Evolutionary conservation across 2,797 vertebrate species (phyloP), one percentile per base, ranked within the genome.

Genomic region (Lutjanus argentimaculatus): DNA sequence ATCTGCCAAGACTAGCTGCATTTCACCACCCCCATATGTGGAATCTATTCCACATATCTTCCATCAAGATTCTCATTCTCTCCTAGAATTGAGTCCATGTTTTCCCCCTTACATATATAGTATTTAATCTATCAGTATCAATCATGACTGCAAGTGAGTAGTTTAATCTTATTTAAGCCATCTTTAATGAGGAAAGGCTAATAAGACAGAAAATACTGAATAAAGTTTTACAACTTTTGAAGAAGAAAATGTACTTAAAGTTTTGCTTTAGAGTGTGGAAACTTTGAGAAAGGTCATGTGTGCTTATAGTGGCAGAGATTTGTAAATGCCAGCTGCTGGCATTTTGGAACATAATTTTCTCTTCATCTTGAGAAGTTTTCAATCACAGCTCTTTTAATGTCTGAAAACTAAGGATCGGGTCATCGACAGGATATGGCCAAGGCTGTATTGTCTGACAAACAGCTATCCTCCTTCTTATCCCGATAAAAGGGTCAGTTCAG

Each of bases 251-350:
- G 0, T 48, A 22, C 82, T 77, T 58, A 62, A 75, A 72, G 53
- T 67, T 57, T 75, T 64, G 45, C 52, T 75, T 79, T 42, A 45
- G 52, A 72, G 68, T 46, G 56, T 63, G 45, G 14, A 72, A 78
- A 80, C 68, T 71, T 81, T 58, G 12, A 45, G 15, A 92, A 93
- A 92, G 81, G 83, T 89, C 80, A 85, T 66, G 71, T 53, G 77
- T 86, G 82, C 85, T 81, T 79, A 75, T 63, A 55, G 59, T 68
- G 67, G 62, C 45, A 49, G 62, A 85, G 72, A 83, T 86, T 73
- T 4, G 15, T 79, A 90, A 89, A 89, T 91, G 82, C 84, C 88
- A 88, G 67, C 67, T 12, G 55, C 72, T 91, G 89, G 78, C 84
- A 89, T 90, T 91, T 91, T 51, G 36, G 67, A 89, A 71, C 36